These are phyloP conservation scores for Rhopalosiphum maidis DNA, from an alignment of 1,140 invertebrate species.

Conservation along the genomic window DNA sequence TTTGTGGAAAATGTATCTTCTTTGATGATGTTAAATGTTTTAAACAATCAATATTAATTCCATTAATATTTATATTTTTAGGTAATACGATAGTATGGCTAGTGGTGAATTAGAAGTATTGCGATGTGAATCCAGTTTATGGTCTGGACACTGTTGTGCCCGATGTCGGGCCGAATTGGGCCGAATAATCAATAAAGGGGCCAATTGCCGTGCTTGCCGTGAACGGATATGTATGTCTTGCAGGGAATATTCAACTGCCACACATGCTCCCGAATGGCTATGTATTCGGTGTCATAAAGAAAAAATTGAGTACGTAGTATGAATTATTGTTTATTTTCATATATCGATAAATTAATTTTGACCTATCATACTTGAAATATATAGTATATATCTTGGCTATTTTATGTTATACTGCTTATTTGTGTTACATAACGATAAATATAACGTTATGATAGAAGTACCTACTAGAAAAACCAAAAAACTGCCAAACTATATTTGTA, in stretches of 20 bases:
- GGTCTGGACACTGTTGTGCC: conserved; percentile 67
- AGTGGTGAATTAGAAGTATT: conserved; percentile 51
- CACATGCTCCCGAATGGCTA: conserved; percentile 72
- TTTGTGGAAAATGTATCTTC: neutral
- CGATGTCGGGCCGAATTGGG: conserved; percentile 75
- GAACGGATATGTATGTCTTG: conserved; percentile 77
- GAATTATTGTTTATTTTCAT: neutral
- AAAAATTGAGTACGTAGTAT: conserved; percentile 63
- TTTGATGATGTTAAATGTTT: neutral
- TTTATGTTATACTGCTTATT: neutral
- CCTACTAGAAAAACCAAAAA: too few species aligned
- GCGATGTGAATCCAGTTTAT: conserved; percentile 35
- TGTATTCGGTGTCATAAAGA: conserved; percentile 75
- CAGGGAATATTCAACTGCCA: conserved; percentile 68
- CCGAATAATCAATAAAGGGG: conserved; percentile 77
- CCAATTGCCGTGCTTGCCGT: conserved; percentile 73
- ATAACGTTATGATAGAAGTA: too few species aligned
- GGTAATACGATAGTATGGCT: neutral
- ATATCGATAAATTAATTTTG: neutral
- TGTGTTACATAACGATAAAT: neutral
- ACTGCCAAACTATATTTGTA: too few species aligned
- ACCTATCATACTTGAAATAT: neutral
- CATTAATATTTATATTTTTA: neutral
- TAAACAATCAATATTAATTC: neutral
- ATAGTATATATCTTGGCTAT: neutral